Evolutionary conservation across 2,113 vertebrate genomes (phyloP).

Genomic region (Xiphophorus couchianus): DNA sequence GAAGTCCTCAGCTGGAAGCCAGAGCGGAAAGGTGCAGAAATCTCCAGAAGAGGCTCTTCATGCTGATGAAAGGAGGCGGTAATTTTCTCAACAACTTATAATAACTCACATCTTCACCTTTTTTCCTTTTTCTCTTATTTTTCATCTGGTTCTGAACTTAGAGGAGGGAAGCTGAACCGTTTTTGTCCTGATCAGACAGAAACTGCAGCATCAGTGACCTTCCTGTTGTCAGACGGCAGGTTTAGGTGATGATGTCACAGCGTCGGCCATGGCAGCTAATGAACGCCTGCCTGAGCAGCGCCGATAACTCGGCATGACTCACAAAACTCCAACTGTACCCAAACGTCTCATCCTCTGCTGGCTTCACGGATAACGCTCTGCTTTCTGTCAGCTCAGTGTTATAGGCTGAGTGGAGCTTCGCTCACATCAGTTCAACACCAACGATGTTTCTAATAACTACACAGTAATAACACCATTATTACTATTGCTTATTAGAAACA

Average conservation of each 20-base stretch:
- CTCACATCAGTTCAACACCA: not conserved
- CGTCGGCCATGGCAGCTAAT: constrained; percentile 4
- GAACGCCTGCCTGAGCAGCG: not conserved
- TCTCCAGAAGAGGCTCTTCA: not conserved
- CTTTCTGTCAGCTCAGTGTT: not conserved
- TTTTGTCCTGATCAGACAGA: not conserved
- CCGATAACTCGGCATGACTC: constrained; percentile 5
- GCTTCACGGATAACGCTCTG: not conserved
- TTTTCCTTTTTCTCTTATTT: not conserved
- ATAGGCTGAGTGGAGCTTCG: not conserved
- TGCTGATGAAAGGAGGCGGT: not conserved
- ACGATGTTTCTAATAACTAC: not conserved
- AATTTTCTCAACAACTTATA: constrained; percentile 2
- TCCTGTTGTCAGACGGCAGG: not conserved
- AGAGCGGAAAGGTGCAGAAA: not conserved
- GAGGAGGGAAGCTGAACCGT: not conserved
- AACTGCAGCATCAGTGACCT: not conserved
- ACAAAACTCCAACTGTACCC: not conserved
- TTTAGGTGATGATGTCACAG: not conserved
- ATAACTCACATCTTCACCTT: not conserved
- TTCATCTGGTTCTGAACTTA: not conserved
- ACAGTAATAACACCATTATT: not conserved
- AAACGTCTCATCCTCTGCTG: not conserved
- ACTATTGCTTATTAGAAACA: no score
- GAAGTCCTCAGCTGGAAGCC: constrained; percentile 12